Conservation (phyloP, 2,113 vertebrate species). For the Taxidea taxus region DNA sequence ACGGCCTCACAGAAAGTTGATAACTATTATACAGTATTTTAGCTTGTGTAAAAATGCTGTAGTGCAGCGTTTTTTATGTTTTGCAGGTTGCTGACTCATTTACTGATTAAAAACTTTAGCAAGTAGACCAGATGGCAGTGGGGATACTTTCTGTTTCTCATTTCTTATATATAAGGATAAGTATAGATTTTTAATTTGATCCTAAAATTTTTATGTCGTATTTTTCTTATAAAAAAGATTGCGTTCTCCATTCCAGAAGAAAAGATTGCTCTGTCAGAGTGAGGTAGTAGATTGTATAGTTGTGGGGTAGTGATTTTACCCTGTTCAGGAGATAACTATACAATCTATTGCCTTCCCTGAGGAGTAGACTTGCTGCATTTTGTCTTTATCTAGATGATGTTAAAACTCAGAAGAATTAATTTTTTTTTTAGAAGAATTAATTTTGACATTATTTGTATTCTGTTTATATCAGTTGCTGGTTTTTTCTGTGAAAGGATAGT, state of each 20-base stretch:
- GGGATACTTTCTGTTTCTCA: neutral
- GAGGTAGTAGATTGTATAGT: constrained; percentile 93
- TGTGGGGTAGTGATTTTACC: constrained; percentile 90
- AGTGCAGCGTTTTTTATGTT: neutral
- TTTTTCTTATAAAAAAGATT: constrained; percentile 28
- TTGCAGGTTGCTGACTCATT: neutral
- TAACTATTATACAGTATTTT: constrained; percentile 9
- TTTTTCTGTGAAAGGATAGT: neutral
- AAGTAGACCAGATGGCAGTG: neutral
- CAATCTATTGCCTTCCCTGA: constrained; percentile 91
- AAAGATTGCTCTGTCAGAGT: constrained; percentile 86
- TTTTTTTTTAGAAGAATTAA: constrained; percentile 51
- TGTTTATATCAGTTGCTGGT: neutral
- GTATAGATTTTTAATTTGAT: constrained; percentile 19
- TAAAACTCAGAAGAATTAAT: constrained; percentile 46
- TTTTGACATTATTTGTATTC: constrained; percentile 21
- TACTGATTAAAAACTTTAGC: neutral
- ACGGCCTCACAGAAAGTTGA: neutral
- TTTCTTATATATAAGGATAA: constrained; percentile 36
- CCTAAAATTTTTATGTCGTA: neutral
- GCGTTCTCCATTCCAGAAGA: constrained; percentile 47
- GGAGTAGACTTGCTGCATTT: constrained; percentile 84
- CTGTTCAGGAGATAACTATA: constrained; percentile 91
- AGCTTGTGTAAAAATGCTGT: constrained; percentile 2
- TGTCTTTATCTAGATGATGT: neutral